These are phyloP conservation scores for Condylura cristata DNA, from an alignment of 2,113 vertebrate genomes.

Conservation along the genomic window DNA sequence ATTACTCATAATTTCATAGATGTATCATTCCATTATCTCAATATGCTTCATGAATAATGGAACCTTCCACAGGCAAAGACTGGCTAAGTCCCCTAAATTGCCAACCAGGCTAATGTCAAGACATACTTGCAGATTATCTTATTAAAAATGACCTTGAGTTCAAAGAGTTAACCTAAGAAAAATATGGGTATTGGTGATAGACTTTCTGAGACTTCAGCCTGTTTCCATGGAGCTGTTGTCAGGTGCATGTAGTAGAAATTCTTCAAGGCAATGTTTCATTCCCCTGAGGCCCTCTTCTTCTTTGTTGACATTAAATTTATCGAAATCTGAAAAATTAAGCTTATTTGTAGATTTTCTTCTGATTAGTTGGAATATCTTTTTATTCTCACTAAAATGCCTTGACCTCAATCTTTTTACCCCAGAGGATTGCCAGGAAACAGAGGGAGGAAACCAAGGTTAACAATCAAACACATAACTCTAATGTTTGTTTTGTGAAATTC, in stretches of 20 bases:
- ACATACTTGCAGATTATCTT: background rate
- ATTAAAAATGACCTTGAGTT: constrained; percentile 63
- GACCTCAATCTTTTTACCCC: background rate
- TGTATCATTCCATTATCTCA: background rate
- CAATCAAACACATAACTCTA: background rate
- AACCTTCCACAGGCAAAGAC: background rate
- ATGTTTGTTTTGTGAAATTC: constrained; percentile 40
- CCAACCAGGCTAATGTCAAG: background rate
- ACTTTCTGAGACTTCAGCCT: constrained; percentile 35
- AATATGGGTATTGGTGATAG: constrained; percentile 50
- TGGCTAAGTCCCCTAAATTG: background rate
- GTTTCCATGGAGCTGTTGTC: constrained; percentile 63
- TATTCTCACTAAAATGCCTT: constrained; percentile 30
- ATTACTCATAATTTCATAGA: background rate
- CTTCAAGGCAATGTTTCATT: constrained; percentile 56
- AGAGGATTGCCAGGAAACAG: background rate
- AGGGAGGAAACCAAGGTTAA: background rate
- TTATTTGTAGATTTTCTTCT: constrained; percentile 47
- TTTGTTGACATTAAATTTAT: constrained; percentile 32
- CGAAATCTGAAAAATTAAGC: constrained; percentile 37
- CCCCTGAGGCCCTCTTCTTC: constrained; percentile 2
- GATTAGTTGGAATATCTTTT: background rate
- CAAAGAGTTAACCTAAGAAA: constrained; percentile 48
- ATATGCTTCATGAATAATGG: background rate
- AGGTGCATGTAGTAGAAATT: constrained; percentile 39